Conservation (phyloP, 2,888 invertebrate species). For the Ennomos quercinarius region DNA sequence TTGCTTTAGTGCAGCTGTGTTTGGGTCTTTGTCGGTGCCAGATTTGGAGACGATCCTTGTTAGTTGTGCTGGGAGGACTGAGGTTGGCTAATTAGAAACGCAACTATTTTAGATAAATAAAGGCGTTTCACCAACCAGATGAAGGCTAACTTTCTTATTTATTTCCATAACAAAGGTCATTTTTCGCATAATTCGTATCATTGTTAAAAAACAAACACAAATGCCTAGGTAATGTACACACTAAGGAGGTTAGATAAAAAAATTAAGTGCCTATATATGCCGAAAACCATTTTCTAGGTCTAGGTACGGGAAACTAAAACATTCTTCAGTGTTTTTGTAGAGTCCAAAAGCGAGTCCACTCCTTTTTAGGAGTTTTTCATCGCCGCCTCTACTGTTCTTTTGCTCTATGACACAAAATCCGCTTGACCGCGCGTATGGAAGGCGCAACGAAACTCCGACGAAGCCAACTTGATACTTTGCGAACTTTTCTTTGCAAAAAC, state of each 20-base stretch:
- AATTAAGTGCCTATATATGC: too few relatives aligned
- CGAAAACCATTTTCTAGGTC: too few relatives aligned
- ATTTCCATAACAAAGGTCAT: too few relatives aligned
- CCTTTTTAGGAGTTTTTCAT: conserved; percentile 17
- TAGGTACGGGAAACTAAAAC: too few relatives aligned
- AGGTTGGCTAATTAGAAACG: not conserved
- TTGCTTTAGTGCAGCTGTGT: conserved; percentile 54
- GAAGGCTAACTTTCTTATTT: too few relatives aligned
- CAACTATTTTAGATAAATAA: not conserved
- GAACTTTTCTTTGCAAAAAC: conserved; percentile 52
- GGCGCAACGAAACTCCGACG: conserved; percentile 66
- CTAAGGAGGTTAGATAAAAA: too few relatives aligned
- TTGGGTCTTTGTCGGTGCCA: conserved; percentile 45
- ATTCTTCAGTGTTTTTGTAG: too few relatives aligned
- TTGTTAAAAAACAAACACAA: too few relatives aligned
- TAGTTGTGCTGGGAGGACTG: conserved; percentile 17
- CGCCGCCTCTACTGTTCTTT: conserved; percentile 53
- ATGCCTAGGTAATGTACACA: too few relatives aligned
- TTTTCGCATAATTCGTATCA: too few relatives aligned
- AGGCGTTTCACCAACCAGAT: too few relatives aligned
- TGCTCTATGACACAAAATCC: conserved; percentile 76
- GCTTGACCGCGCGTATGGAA: conserved; percentile 85
- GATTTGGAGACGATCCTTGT: conserved; percentile 21
- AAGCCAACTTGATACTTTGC: conserved; percentile 75
- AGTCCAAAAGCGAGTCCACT: too few relatives aligned